A percentile compares a stretch with the other conserved stretches of the same genome.
Evolutionary conservation across 2,113 vertebrate genomes (phyloP).

Genomic region (Calypte anna): DNA sequence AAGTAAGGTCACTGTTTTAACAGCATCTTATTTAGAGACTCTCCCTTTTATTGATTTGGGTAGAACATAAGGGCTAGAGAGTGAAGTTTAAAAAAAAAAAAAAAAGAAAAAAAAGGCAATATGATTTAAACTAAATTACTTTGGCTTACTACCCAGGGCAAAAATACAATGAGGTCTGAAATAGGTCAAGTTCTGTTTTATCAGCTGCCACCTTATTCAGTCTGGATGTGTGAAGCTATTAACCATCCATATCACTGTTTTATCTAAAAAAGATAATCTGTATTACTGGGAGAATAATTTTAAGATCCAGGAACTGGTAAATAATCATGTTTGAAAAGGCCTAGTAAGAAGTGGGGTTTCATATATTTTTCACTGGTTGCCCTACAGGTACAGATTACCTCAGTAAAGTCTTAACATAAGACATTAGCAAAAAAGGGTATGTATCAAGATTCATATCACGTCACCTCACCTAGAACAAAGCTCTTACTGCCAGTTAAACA

Average conservation of each 20-base stretch:
- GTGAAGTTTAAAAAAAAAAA: background rate
- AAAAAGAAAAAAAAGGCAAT: background rate
- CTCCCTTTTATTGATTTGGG: background rate
- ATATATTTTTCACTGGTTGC: background rate
- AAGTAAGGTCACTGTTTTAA: background rate
- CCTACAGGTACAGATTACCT: background rate
- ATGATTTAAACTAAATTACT: background rate
- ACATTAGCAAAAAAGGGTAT: background rate
- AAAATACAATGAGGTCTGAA: conserved; percentile 6
- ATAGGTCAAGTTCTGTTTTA: background rate
- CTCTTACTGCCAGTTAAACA: background rate
- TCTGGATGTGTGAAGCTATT: background rate
- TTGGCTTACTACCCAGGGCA: background rate
- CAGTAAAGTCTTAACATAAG: background rate
- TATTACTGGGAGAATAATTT: background rate
- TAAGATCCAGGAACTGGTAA: background rate
- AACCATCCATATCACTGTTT: background rate
- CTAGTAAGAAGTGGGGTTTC: background rate
- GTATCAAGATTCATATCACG: background rate
- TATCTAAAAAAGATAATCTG: background rate
- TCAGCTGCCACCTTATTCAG: background rate
- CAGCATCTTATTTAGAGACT: background rate
- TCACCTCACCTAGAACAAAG: background rate
- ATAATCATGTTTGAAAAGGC: background rate
- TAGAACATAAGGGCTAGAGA: background rate